These are phyloP conservation scores for Plumapathes pennacea DNA, from an alignment of 92 coral and sea anemone species.

Conservation along the genomic window DNA sequence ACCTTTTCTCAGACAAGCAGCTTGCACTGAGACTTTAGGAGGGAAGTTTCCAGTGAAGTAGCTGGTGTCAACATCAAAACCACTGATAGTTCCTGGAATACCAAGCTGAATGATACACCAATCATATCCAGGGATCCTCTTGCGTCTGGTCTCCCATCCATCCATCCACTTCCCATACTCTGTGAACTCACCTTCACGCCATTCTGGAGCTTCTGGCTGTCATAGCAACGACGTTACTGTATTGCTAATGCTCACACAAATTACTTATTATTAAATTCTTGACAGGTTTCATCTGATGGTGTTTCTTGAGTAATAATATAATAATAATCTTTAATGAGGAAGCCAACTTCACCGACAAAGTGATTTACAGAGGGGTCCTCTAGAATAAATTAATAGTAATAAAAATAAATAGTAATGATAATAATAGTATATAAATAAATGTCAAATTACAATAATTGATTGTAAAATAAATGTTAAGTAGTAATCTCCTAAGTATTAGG, in stretches of 20 bases:
- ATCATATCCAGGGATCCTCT: conserved; percentile 75
- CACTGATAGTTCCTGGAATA: conserved; percentile 74
- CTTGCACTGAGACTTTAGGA: conserved; percentile 75
- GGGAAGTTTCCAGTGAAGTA: conserved; percentile 86
- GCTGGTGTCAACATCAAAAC: conserved; percentile 72
- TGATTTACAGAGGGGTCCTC: too few species aligned
- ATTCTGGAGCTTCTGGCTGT: conserved; percentile 63
- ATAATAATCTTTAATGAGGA: too few species aligned
- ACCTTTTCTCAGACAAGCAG: conserved; percentile 63
- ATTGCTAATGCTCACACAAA: too few species aligned
- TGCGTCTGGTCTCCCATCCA: conserved; percentile 92
- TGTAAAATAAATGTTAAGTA: too few species aligned
- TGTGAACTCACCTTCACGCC: conserved; percentile 80
- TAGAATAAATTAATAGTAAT: too few species aligned
- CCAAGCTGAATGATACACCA: conserved; percentile 86
- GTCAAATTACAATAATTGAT: too few species aligned
- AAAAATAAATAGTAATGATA: too few species aligned
- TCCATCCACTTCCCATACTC: conserved; percentile 92
- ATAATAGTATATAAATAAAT: too few species aligned
- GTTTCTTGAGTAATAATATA: not conserved
- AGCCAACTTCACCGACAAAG: too few species aligned
- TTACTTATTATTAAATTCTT: too few species aligned
- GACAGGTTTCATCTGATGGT: too few species aligned
- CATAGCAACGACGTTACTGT: not conserved
- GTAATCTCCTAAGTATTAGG: too few species aligned